phyloP scores from a whole-genome alignment of 2,888 invertebrate species.

The Girardia tigrina region DNA sequence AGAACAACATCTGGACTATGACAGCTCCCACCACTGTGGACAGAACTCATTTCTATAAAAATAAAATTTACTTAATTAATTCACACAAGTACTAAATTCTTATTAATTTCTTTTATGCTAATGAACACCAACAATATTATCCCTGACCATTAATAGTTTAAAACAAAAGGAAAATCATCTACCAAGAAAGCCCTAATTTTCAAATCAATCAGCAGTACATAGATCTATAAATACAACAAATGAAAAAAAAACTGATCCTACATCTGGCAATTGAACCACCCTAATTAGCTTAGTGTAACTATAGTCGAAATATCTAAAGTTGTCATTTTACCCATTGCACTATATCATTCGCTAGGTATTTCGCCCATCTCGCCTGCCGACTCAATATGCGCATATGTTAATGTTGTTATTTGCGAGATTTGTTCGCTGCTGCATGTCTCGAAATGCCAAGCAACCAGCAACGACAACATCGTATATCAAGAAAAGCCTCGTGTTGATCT shows the following conservation, averaged over 20 bases:
- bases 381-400: background rate
- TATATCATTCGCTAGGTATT: background rate
- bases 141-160: too few species aligned
- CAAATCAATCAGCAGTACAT: too few species aligned
- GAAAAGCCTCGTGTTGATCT: background rate
- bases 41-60: background rate
- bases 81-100: too few species aligned
- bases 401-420: background rate
- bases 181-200: too few species aligned
- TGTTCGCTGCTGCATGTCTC: background rate
- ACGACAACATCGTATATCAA: background rate
- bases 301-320: background rate
- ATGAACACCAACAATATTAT: too few species aligned
- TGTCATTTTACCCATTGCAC: constrained; percentile 18
- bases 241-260: background rate
- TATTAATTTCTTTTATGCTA: too few species aligned
- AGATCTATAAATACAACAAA: too few species aligned
- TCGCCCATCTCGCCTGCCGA: background rate
- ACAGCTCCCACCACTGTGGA: background rate
- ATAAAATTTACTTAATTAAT: too few species aligned
- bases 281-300: background rate
- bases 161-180: too few species aligned
- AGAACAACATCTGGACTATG: background rate
- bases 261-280: background rate
- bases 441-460: background rate